These are phyloP conservation scores for Bombus cullumanus DNA, from an alignment of 1,140 invertebrate species.

Conservation along the genomic window DNA sequence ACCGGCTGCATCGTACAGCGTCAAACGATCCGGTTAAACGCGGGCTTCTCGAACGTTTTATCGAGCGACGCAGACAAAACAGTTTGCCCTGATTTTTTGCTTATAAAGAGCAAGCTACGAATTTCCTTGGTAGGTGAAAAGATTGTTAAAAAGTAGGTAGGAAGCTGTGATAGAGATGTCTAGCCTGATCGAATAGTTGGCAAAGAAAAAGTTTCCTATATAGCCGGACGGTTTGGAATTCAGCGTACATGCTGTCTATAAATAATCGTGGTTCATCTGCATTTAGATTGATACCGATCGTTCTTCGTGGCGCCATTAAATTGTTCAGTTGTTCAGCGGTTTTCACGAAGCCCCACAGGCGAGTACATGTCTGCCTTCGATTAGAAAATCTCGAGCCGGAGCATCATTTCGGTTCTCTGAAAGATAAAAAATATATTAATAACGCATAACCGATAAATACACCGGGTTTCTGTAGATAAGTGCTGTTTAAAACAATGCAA, in stretches of 20 bases:
- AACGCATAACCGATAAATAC: not conserved
- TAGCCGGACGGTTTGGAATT: not conserved
- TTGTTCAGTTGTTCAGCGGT: conserved; percentile 7
- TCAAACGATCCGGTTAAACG: conserved; percentile 30
- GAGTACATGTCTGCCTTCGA: not conserved
- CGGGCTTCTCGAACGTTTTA: conserved; percentile 5
- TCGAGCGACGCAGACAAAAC: not conserved
- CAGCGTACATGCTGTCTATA: not conserved
- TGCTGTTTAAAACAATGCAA: too few relatives aligned
- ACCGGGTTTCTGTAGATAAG: not conserved
- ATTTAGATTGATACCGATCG: conserved; percentile 35
- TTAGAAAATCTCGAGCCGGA: not conserved
- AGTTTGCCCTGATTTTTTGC: conserved; percentile 2
- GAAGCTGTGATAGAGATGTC: not conserved
- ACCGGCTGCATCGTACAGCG: conserved; percentile 18
- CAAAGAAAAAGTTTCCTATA: not conserved
- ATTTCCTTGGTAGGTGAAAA: not conserved
- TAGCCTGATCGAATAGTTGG: not conserved
- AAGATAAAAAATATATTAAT: conserved; percentile 14
- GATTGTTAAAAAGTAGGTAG: not conserved
- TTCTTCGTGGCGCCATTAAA: not conserved
- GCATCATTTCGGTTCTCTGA: not conserved
- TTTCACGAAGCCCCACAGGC: not conserved
- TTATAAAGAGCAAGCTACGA: not conserved
- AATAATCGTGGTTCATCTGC: conserved; percentile 28